Evolutionary conservation across 2,113 vertebrate genomes (phyloP), one percentile per base, ranked within the genome.

Genomic region (Rhynchomys soricoides): DNA sequence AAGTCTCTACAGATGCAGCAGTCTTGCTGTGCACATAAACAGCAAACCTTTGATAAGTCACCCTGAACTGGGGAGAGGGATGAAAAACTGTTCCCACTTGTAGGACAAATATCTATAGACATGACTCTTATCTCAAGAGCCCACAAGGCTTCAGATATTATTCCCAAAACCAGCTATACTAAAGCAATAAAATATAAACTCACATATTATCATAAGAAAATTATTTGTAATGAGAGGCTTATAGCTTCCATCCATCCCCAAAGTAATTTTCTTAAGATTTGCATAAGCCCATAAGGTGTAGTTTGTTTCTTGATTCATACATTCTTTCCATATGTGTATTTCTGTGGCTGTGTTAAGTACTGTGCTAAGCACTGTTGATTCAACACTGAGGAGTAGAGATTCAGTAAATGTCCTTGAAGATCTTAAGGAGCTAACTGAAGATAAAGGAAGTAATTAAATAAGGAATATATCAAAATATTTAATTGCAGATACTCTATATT

Each of bases 161-260:
- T 31, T 87, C 40, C 7, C 89, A 96, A 95, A 88, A 79, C 48
- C 37, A 88, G 59, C 70, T 52, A 52, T 83, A 83, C 17, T 89
- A 71, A 94, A 22, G 21, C 26, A 88, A 75, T 91, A 77, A 90
- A 91, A 75, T 85, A 66, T 40, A 91, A 96, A 85, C 24, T 55
- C 59, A 93, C 6, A 89, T 0, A 88, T 77, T 74, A 79, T 75
- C 6, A 43, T 40, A 95, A 62, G 26, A 95, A 94, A 95, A 86
- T 86, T 59, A 88, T 62, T 86, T 86, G 43, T 4, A 52, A 17
- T 45, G 5, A 71, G 52, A 50, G 2, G 16, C 19, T 70, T 45
- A 12, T 50, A 81, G 3, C 29, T 79, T 92, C 71, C 62, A 12
- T 43, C 29, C 68, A 86, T 6, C 37, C 43, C 68, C 19, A 85